Percentiles rank a stretch among this genome's conserved stretches.
Conservation (phyloP, 1,140 invertebrate species). For the Drosophila novamexicana region DNA sequence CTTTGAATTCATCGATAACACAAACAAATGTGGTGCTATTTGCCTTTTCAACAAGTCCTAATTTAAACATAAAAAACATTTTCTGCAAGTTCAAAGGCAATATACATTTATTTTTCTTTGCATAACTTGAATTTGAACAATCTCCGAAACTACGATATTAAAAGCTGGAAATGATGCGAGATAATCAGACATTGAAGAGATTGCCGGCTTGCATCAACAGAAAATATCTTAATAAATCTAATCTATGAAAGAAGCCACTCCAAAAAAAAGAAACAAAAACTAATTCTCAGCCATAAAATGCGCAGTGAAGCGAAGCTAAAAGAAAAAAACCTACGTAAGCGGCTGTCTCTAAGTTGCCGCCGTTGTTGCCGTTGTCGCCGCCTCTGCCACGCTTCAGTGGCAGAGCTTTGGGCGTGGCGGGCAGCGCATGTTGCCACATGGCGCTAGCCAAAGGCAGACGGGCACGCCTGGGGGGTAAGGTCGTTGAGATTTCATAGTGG, state of each 20-base stretch:
- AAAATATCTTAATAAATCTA: constrained; percentile 58
- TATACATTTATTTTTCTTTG: neutral
- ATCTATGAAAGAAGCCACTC: constrained; percentile 43
- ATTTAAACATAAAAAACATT: no score
- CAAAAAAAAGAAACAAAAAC: constrained; percentile 13
- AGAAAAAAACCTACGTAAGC: constrained; percentile 30
- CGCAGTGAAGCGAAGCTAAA: constrained; percentile 64
- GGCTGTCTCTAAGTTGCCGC: neutral
- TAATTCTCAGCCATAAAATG: constrained; percentile 70
- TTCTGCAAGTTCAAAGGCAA: neutral
- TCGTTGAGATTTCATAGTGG: constrained; percentile 77
- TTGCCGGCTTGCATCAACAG: constrained; percentile 17
- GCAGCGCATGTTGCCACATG: constrained; percentile 38
- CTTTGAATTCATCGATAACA: no score
- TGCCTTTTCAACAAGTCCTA: neutral
- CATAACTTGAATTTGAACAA: neutral
- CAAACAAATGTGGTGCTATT: no score
- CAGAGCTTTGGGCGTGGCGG: constrained; percentile 66
- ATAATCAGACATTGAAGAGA: constrained; percentile 5
- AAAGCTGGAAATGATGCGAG: neutral
- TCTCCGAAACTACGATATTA: neutral
- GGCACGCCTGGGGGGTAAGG: constrained; percentile 50
- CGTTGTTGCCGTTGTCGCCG: constrained; percentile 5
- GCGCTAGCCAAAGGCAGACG: constrained; percentile 47
- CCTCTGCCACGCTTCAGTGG: constrained; percentile 71